phyloP scores from a whole-genome alignment of 2,797 vertebrate species.

The Sebastes matsubarae region DNA sequence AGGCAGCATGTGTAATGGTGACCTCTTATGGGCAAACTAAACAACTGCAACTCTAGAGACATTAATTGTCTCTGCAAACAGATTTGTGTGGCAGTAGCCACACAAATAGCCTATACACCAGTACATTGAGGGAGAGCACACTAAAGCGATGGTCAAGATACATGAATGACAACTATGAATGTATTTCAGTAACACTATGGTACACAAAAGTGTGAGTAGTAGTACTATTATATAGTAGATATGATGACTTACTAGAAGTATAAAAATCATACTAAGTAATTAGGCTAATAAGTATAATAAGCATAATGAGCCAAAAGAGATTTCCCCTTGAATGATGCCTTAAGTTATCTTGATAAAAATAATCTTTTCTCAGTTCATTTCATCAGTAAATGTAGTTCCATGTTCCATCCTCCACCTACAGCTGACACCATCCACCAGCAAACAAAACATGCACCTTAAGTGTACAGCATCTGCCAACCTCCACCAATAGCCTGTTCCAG shows the following conservation, averaged over 20 bases:
- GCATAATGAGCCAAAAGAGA: too few relatives aligned
- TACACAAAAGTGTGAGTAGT: background rate
- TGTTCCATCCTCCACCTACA: too few relatives aligned
- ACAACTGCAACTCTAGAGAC: conserved; percentile 4
- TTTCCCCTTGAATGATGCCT: too few relatives aligned
- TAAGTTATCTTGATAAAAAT: too few relatives aligned
- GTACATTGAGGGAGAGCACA: background rate
- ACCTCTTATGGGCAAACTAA: conserved; percentile 37
- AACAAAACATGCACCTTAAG: too few relatives aligned
- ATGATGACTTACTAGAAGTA: background rate
- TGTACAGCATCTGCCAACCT: too few relatives aligned
- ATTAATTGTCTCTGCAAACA: background rate
- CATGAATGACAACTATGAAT: background rate
- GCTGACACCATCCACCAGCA: too few relatives aligned
- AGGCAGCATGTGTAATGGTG: background rate
- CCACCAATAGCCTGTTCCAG: too few relatives aligned
- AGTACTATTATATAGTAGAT: background rate
- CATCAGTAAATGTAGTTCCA: too few relatives aligned
- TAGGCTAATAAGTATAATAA: background rate
- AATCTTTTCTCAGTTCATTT: too few relatives aligned
- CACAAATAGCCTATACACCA: background rate
- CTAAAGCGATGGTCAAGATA: background rate
- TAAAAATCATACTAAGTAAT: background rate
- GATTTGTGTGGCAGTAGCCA: background rate
- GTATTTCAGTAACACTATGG: background rate